Evolutionary conservation across 1,140 invertebrate genomes (phyloP), one percentile per base, ranked within the genome.

Genomic region (Cepaea nemoralis): DNA sequence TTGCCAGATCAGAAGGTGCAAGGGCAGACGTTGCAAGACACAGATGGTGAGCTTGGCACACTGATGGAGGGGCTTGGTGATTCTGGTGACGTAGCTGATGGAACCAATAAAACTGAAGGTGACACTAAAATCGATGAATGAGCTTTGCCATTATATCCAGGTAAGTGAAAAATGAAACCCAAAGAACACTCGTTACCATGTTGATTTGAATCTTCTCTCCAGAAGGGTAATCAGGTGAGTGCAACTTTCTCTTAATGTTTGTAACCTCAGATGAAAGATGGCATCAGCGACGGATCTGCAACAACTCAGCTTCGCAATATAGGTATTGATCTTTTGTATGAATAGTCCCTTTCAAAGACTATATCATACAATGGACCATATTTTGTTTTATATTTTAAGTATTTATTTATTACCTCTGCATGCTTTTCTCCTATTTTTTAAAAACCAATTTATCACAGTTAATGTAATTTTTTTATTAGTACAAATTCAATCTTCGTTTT

Each of bases 121-220:
- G 78, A 80, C 78, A 50, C 78, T 80, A 80, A 80, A 80, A 80
- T 80, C 45, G 78, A 80, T 80, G 78, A 80, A 71, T 80, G 78
- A 80, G 48, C 77, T 50, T 63, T 55, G 24, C 59, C 59, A 31
- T 63, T 31, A 59, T 27, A 1, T 31, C 27, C 59, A 79, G 63
- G 77, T 79, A 79, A 79, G 77, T 79, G 39, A 79, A 63, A 16
- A 24, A 3, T 33, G 16, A 40, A 22, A 63, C 40, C 19, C 31
- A 24, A 19, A 37, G 35, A 66, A 27, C 48, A 77, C 48, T 63
- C 27, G 33, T 63, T 63, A 39, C 35, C n/a, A 16, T 55, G 67
- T 80, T 80, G 78, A 78, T 63, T 69, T 69, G 78, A 37, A 66
- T 80, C 67, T 80, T 80, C 67, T 80, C 67, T 80, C 78, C 48